These are phyloP conservation scores for Pseudococcus longispinus DNA, from an alignment of 2,888 invertebrate species.

Conservation along the genomic window DNA sequence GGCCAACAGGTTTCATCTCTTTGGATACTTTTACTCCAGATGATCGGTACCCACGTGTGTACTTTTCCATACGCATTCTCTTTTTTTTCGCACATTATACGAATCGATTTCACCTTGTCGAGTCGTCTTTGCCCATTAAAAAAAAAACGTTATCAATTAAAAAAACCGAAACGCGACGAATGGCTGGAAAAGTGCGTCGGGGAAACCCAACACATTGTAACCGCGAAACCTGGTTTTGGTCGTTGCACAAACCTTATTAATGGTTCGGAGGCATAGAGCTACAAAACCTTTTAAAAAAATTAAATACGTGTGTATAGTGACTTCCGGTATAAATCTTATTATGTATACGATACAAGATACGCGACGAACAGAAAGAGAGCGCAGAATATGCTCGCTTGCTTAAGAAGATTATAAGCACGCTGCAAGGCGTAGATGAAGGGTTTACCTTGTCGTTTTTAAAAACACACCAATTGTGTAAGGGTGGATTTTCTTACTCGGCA, in stretches of 20 bases:
- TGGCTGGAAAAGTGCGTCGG: not conserved
- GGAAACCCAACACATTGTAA: slow-evolving; percentile 29
- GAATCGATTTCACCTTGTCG: not conserved
- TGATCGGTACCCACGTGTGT: not conserved
- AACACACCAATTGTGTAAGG: slow-evolving; percentile 29
- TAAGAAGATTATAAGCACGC: slow-evolving; percentile 37
- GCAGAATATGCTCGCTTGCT: not conserved
- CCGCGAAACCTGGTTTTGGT: slow-evolving; percentile 36
- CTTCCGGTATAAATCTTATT: slow-evolving; percentile 56
- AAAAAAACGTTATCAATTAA: not conserved
- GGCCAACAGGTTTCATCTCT: not conserved
- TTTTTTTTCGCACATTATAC: not conserved
- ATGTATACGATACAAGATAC: slow-evolving; percentile 38
- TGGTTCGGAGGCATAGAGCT: not conserved
- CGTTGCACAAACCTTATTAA: slow-evolving; percentile 24
- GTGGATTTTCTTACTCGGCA: slow-evolving; percentile 19
- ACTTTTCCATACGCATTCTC: not conserved
- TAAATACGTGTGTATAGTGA: slow-evolving; percentile 32
- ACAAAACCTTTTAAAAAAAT: slow-evolving; percentile 37
- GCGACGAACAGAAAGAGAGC: not conserved
- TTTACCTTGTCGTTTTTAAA: slow-evolving; percentile 31
- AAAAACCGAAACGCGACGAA: not conserved
- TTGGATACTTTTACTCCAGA: not conserved
- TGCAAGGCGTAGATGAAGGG: slow-evolving; percentile 28
- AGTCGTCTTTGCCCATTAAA: not conserved